Evolutionary conservation across 2,113 vertebrate species (phyloP).

Genomic region (Malurus elegans): DNA sequence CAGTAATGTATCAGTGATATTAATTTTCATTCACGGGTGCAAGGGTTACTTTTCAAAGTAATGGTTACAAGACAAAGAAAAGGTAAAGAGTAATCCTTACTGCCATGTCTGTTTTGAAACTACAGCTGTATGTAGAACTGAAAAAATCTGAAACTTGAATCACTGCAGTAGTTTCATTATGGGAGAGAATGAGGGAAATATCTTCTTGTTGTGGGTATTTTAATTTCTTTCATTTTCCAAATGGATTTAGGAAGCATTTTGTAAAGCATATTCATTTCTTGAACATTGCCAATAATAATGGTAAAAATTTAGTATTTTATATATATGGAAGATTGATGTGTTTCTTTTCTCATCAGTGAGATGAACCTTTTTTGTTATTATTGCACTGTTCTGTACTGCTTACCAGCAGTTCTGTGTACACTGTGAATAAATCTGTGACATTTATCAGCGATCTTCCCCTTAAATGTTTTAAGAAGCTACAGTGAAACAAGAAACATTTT

Average conservation of each 20-base stretch:
- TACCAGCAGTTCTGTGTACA: neutral
- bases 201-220: neutral
- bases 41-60: neutral
- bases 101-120: neutral
- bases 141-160: neutral
- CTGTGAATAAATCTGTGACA: neutral
- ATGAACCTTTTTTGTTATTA: neutral
- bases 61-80: neutral
- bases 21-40: neutral
- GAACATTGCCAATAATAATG: neutral
- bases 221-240: neutral
- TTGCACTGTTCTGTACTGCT: neutral
- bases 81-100: neutral
- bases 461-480: neutral
- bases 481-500: neutral
- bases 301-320: neutral
- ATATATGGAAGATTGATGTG: neutral
- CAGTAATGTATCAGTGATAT: neutral
- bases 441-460: neutral
- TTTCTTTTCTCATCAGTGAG: neutral
- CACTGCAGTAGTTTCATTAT: neutral
- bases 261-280: neutral
- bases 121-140: neutral
- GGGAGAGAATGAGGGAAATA: neutral
- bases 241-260: neutral